These are phyloP conservation scores for Prenolepis imparis DNA, from an alignment of 2,888 invertebrate genomes.

Conservation along the genomic window DNA sequence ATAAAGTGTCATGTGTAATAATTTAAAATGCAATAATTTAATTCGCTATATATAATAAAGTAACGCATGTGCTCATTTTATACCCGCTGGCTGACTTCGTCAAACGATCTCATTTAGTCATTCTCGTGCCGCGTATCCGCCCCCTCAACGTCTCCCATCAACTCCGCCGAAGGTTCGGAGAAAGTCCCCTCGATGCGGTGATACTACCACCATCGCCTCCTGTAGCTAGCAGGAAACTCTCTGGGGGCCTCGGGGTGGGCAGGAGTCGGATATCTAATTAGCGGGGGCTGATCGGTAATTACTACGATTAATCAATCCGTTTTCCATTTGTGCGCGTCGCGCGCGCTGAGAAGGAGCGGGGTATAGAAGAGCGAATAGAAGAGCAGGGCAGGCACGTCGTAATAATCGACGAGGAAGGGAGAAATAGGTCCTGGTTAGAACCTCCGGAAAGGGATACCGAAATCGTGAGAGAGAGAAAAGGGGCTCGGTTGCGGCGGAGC, in stretches of 20 bases:
- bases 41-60: neutral
- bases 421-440: conserved; percentile 58
- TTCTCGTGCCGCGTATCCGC: conserved; percentile 71
- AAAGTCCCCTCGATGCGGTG: conserved; percentile 69
- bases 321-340: conserved; percentile 86
- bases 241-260: conserved; percentile 80
- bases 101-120: conserved; percentile 85
- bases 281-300: conserved; percentile 87
- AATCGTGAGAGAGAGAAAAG: conserved; percentile 63
- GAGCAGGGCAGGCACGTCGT: conserved; percentile 66
- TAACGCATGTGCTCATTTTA: neutral
- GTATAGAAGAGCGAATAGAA: conserved; percentile 49
- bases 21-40: conserved; percentile 8
- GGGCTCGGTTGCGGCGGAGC: conserved; percentile 64
- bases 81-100: conserved; percentile 76
- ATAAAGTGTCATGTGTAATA: neutral
- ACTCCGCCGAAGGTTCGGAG: conserved; percentile 62
- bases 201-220: conserved; percentile 70
- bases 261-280: conserved; percentile 86
- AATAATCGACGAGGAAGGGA: conserved; percentile 56
- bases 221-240: conserved; percentile 79
- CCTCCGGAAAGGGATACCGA: conserved; percentile 35
- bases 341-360: conserved; percentile 64
- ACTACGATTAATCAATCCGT: conserved; percentile 88
- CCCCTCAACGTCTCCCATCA: conserved; percentile 70